Percentiles rank a stretch among this genome's conserved stretches.
These are phyloP conservation scores for Drosophila vallismaia DNA, from an alignment of 2,888 invertebrate species.

Conservation along the genomic window DNA sequence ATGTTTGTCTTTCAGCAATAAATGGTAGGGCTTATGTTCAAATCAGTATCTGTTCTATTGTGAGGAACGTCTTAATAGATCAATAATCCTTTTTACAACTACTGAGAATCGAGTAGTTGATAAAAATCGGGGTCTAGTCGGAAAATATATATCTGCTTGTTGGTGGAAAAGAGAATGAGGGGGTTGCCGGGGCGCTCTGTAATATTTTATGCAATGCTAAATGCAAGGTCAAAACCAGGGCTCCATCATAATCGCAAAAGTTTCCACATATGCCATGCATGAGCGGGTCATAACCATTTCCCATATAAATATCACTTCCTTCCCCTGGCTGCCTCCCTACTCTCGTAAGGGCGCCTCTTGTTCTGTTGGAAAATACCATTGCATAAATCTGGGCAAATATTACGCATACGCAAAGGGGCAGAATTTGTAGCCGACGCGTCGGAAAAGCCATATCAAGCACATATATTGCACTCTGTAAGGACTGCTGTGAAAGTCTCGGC, in stretches of 20 bases:
- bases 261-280: conserved; percentile 42
- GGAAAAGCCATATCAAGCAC: conserved; percentile 22
- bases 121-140: conserved; percentile 58
- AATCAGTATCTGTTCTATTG: background rate
- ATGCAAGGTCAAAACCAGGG: conserved; percentile 61
- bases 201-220: conserved; percentile 45
- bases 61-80: conserved; percentile 51
- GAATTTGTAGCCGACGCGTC: conserved; percentile 7
- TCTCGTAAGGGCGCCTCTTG: background rate
- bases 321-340: background rate
- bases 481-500: conserved; percentile 6
- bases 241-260: conserved; percentile 46
- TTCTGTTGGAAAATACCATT: conserved; percentile 40
- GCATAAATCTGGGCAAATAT: conserved; percentile 66
- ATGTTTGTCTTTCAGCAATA: no score
- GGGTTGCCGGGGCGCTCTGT: conserved; percentile 3
- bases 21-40: no score
- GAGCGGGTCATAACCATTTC: conserved; percentile 48
- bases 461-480: conserved; percentile 48
- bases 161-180: background rate
- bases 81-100: conserved; percentile 66
- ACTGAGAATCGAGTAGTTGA: conserved; percentile 51
- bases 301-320: conserved; percentile 43
- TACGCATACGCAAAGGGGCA: conserved; percentile 48
- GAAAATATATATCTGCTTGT: background rate